Conservation (phyloP, 2,797 vertebrate genomes). For the Percopsis omiscomaycus region DNA sequence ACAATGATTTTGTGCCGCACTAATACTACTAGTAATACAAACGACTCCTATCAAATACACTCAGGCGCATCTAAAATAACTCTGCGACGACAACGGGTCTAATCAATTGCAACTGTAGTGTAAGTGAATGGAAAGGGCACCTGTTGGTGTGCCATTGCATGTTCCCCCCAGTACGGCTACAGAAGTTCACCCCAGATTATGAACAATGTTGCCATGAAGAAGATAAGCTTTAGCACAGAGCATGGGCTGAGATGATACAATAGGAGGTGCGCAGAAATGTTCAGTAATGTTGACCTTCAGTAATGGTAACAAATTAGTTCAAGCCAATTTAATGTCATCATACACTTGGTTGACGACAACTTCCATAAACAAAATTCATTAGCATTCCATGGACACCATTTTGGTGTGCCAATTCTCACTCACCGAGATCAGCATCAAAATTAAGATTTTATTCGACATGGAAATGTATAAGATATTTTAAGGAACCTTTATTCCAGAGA, state of each 20-base stretch:
- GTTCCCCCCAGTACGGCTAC: constrained; percentile 6
- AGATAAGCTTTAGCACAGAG: neutral
- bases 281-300: constrained; percentile 2
- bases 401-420: neutral
- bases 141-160: constrained; percentile 11
- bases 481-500: neutral
- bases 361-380: neutral
- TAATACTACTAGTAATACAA: constrained; percentile 61
- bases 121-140: constrained; percentile 26
- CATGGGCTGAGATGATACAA: neutral
- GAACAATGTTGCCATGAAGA: constrained; percentile 24
- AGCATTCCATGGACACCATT: neutral
- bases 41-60: constrained; percentile 63
- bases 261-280: neutral
- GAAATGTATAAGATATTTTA: neutral
- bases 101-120: constrained; percentile 43
- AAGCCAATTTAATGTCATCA: neutral
- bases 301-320: constrained; percentile 1
- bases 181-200: neutral
- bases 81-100: constrained; percentile 42
- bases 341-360: neutral
- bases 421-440: neutral
- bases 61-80: constrained; percentile 49
- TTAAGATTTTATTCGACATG: neutral
- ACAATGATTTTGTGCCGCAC: constrained; percentile 7